Evolutionary conservation across 2,113 vertebrate species (phyloP).

Genomic region (Conger conger): DNA sequence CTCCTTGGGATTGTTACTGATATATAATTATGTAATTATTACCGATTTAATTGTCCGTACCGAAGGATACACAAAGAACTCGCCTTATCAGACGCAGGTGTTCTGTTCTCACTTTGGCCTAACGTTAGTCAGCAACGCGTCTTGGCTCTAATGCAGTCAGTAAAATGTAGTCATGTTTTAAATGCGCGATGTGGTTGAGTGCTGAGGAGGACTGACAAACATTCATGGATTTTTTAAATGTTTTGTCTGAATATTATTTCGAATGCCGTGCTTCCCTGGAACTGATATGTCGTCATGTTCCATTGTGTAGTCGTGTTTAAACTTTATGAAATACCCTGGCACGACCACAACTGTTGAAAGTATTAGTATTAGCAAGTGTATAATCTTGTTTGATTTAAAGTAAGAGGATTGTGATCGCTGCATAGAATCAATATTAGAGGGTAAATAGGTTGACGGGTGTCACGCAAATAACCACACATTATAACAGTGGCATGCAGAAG

Average conservation of each 20-base stretch:
- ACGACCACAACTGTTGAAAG: no score
- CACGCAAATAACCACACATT: neutral
- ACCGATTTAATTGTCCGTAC: neutral
- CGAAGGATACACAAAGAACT: constrained; percentile 14
- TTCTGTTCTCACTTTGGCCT: constrained; percentile 21
- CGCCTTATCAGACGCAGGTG: constrained; percentile 41
- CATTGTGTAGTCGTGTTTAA: neutral
- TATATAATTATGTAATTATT: neutral
- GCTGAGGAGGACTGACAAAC: neutral
- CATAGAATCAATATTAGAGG: neutral
- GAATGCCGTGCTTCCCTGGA: neutral
- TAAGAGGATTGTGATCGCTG: neutral
- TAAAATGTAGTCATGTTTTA: neutral
- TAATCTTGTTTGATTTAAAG: neutral
- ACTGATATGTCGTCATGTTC: neutral
- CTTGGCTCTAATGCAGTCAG: constrained; percentile 36
- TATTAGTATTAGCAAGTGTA: neutral
- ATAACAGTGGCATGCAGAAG: no score
- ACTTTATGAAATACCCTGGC: neutral
- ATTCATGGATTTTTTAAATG: neutral
- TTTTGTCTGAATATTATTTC: neutral
- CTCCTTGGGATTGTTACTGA: neutral
- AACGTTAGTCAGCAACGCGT: constrained; percentile 44
- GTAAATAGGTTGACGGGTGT: neutral
- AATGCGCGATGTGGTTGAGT: neutral